Evolutionary conservation across 2,888 invertebrate genomes (phyloP).

Genomic region (Bombyx huttoni): DNA sequence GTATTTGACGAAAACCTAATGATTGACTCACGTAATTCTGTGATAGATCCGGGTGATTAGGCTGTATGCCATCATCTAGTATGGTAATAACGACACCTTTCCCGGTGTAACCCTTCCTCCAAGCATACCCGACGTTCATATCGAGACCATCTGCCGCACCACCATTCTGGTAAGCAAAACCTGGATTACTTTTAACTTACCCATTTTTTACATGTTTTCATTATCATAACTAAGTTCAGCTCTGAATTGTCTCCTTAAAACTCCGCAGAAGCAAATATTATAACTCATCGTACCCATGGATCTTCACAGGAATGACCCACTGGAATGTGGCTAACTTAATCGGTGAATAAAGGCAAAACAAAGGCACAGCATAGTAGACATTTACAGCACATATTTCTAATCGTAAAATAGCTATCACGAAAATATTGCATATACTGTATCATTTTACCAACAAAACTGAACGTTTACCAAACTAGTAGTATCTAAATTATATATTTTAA

Average conservation of each 20-base stretch:
- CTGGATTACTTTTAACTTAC: neutral
- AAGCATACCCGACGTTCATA: conserved; percentile 96
- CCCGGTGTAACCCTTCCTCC: conserved; percentile 96
- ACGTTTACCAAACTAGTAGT: no score
- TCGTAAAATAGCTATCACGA: no score
- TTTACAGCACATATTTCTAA: no score
- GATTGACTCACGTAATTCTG: conserved; percentile 86
- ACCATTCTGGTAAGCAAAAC: conserved; percentile 78
- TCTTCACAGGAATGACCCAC: no score
- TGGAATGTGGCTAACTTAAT: no score
- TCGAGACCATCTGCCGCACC: conserved; percentile 95
- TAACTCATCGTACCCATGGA: no score
- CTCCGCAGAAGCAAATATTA: no score
- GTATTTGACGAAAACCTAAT: neutral
- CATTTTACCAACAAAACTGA: no score
- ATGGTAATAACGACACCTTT: conserved; percentile 97
- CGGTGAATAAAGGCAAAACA: no score
- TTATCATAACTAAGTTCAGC: neutral
- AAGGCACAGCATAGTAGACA: no score
- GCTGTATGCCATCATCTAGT: conserved; percentile 97
- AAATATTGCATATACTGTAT: no score
- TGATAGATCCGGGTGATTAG: conserved; percentile 92
- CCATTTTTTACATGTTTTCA: neutral
- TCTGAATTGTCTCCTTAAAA: neutral
- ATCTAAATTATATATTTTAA: no score